Conservation (phyloP, 2,113 vertebrate genomes). For the Aptenodytes patagonicus region DNA sequence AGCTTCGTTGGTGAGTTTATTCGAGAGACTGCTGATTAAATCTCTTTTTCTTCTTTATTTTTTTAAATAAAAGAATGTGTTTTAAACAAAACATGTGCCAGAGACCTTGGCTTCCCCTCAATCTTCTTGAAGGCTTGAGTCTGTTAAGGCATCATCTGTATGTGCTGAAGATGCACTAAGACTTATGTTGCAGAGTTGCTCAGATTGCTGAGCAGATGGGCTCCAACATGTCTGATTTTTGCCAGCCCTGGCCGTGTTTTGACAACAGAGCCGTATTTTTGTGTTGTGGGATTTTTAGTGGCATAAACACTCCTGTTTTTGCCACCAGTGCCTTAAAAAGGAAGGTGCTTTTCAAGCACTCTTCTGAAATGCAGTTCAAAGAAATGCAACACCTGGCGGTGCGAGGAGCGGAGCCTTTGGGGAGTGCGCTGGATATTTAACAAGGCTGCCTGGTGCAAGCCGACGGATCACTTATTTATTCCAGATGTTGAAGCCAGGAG, state of each 20-base stretch:
- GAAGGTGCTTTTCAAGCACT: conserved; percentile 24
- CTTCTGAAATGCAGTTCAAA: conserved; percentile 20
- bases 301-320: conserved; percentile 57
- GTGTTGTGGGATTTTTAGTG: conserved; percentile 60
- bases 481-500: background rate
- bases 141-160: conserved; percentile 62
- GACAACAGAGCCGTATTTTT: conserved; percentile 62
- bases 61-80: background rate
- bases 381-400: background rate
- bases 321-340: conserved; percentile 44
- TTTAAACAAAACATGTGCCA: conserved; percentile 62
- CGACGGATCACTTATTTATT: background rate
- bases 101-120: conserved; percentile 63
- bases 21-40: background rate
- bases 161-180: conserved; percentile 59
- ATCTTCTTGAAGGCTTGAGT: conserved; percentile 54
- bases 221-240: conserved; percentile 59
- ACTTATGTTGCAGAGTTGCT: conserved; percentile 52
- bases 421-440: background rate
- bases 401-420: background rate
- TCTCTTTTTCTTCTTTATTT: background rate
- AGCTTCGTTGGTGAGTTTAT: background rate
- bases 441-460: background rate
- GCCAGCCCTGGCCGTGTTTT: conserved; percentile 66
- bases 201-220: conserved; percentile 67